A percentile compares a stretch with the other conserved stretches of the same genome.
Conservation (phyloP, 2,888 invertebrate species). For the Heliothis peltigera region DNA sequence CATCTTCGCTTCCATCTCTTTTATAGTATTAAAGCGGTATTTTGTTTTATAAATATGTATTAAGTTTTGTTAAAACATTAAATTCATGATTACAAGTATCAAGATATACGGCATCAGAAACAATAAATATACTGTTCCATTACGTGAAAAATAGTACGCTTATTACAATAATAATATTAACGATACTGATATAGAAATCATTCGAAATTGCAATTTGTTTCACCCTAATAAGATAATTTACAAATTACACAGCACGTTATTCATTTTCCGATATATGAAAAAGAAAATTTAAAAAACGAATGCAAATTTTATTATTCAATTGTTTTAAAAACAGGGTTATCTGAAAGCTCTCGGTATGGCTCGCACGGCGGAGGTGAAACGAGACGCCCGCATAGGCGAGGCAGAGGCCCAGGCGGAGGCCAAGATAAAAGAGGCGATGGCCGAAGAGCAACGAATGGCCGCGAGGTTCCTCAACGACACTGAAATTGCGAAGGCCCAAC, state of each 20-base stretch:
- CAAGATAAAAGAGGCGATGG: conserved; percentile 97
- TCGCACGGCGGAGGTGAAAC: conserved; percentile 97
- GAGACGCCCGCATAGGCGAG: conserved; percentile 99
- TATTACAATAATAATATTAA: conserved; percentile 1
- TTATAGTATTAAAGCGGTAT: no score
- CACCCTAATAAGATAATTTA: conserved; percentile 5
- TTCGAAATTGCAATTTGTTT: conserved; percentile 35
- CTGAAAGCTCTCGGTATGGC: conserved; percentile 98
- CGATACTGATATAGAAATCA: conserved; percentile 15
- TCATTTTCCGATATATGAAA: conserved; percentile 3
- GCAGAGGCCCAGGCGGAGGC: conserved; percentile 98
- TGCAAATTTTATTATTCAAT: not conserved
- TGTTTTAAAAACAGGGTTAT: conserved; percentile 92
- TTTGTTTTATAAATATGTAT: no score
- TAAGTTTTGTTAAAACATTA: no score
- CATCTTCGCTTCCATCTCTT: no score
- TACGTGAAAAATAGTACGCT: no score
- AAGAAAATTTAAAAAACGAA: no score
- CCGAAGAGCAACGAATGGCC: conserved; percentile 99
- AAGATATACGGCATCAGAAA: no score
- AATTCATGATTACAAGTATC: no score
- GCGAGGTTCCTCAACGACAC: conserved; percentile 98
- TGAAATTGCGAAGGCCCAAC: conserved; percentile 98
- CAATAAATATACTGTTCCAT: no score
- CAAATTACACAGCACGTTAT: conserved; percentile 17